These are phyloP conservation scores for Scolanthus callimorphus DNA, from an alignment of 92 coral and sea anemone genomes.

Conservation along the genomic window DNA sequence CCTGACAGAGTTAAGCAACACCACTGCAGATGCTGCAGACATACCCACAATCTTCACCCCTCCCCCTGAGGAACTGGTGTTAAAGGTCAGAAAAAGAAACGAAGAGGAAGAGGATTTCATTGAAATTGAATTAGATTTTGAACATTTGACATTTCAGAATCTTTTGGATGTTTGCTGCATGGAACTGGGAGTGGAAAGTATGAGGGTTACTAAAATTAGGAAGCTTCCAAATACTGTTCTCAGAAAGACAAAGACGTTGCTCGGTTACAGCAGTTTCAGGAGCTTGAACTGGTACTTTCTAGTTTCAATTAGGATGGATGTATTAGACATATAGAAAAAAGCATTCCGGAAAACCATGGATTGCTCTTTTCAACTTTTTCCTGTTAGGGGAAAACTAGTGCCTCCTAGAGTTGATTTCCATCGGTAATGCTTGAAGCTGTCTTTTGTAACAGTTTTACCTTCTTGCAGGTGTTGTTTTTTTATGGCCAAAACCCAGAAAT, in stretches of 20 bases:
- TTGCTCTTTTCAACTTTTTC: too few relatives aligned
- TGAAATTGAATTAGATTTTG: slow-evolving; percentile 69
- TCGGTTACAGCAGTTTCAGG: slow-evolving; percentile 78
- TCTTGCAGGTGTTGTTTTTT: too few relatives aligned
- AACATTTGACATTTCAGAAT: slow-evolving; percentile 45
- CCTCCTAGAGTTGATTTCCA: too few relatives aligned
- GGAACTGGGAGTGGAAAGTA: slow-evolving; percentile 59
- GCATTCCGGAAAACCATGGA: too few relatives aligned
- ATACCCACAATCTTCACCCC: too few relatives aligned
- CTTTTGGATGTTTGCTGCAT: slow-evolving; percentile 44
- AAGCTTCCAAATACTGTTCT: slow-evolving; percentile 90
- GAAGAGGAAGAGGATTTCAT: slow-evolving; percentile 78
- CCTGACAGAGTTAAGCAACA: background rate
- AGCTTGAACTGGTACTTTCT: slow-evolving; percentile 82
- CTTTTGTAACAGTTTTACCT: too few relatives aligned
- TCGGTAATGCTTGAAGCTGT: too few relatives aligned
- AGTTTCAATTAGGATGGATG: background rate
- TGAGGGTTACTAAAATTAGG: slow-evolving; percentile 62
- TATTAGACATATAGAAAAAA: too few relatives aligned
- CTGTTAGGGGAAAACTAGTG: too few relatives aligned
- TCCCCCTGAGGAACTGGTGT: slow-evolving; percentile 53
- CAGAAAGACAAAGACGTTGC: slow-evolving; percentile 86
- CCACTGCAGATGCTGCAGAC: background rate
- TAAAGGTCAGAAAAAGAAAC: slow-evolving; percentile 70
- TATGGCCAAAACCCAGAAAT: too few relatives aligned